Evolutionary conservation across 2,113 vertebrate species (phyloP).

Genomic region (Axis porcinus): DNA sequence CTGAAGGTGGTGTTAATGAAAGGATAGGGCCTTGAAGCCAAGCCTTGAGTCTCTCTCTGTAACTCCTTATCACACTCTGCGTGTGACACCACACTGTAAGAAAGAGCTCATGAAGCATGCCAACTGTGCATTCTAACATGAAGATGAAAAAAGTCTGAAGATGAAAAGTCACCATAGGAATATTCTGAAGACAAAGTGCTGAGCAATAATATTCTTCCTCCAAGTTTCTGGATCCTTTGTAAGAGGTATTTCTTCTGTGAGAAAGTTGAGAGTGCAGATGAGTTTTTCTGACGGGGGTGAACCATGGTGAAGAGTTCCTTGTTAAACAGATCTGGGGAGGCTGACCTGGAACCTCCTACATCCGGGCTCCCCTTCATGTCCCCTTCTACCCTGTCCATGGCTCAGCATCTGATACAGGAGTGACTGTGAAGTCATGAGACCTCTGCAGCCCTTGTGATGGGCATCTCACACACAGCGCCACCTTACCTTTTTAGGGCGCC

Average conservation of each 20-base stretch:
- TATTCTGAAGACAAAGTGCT: background rate
- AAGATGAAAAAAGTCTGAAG: background rate
- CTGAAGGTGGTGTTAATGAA: slow-evolving; percentile 29
- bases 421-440: background rate
- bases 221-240: background rate
- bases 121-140: background rate
- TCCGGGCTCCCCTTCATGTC: background rate
- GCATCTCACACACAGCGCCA: background rate
- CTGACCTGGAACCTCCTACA: background rate
- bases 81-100: background rate
- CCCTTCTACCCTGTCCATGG: background rate
- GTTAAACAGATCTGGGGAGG: background rate
- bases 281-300: background rate
- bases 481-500: background rate
- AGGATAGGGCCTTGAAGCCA: background rate
- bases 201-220: background rate
- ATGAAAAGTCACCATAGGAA: background rate
- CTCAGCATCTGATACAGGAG: background rate
- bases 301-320: background rate
- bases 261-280: background rate
- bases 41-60: background rate
- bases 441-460: background rate
- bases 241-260: background rate
- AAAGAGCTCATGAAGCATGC: background rate
- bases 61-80: background rate